phyloP scores from a whole-genome alignment of 2,113 vertebrate species.

The Eurystomus gularis region DNA sequence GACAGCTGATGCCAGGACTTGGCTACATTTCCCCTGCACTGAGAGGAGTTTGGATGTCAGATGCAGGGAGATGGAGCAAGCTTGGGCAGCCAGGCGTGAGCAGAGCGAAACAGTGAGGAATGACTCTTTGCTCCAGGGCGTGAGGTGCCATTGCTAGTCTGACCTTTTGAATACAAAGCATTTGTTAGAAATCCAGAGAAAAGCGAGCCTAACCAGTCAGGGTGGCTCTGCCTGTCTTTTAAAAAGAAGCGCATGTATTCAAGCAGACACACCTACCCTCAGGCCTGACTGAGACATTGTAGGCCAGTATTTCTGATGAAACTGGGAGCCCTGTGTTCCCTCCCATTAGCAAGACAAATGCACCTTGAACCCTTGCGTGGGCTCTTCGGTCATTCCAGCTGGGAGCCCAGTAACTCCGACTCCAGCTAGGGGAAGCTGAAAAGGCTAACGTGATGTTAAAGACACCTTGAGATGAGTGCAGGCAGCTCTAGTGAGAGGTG shows the following conservation, averaged over 20 bases:
- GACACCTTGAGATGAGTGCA: too few species aligned
- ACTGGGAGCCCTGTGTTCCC: neutral
- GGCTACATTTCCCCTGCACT: neutral
- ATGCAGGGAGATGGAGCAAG: constrained; percentile 49
- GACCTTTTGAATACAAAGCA: constrained; percentile 77
- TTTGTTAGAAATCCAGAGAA: constrained; percentile 68
- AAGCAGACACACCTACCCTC: constrained; percentile 6
- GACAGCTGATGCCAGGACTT: constrained; percentile 57
- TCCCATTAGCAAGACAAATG: neutral
- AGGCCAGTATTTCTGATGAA: neutral
- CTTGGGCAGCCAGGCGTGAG: constrained; percentile 69
- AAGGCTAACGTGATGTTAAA: neutral
- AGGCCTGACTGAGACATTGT: neutral
- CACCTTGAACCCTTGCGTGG: neutral
- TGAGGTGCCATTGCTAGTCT: constrained; percentile 40
- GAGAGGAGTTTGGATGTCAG: constrained; percentile 62
- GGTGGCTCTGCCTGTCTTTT: constrained; percentile 9
- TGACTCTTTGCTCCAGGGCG: neutral
- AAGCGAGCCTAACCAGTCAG: constrained; percentile 33
- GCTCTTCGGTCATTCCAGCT: neutral
- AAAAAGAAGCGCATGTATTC: neutral
- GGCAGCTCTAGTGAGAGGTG: neutral
- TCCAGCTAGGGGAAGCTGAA: neutral
- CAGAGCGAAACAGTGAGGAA: constrained; percentile 19
- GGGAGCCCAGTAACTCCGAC: neutral